Evolutionary conservation across 1,140 invertebrate species (phyloP), one percentile per base, ranked within the genome.

Genomic region (Drosophila takahashii): DNA sequence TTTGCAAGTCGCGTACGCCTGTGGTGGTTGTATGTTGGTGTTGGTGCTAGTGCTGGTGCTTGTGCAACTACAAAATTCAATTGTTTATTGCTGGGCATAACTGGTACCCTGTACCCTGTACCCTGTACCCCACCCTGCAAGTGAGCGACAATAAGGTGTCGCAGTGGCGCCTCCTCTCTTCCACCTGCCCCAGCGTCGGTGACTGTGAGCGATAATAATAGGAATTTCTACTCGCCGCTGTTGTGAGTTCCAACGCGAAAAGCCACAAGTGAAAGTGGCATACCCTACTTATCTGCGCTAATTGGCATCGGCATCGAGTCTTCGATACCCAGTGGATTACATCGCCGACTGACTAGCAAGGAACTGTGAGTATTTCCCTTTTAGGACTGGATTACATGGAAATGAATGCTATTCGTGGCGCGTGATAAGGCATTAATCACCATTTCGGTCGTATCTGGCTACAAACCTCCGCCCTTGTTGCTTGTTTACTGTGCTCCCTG

Each of bases 231-330:
- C 77, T 80, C 51, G 52, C 69, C 62, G 47, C 50, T 47, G 29
- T 51, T 64, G 61, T 79, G 81, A 75, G 75, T 86, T 79, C 44
- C 64, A 81, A 51, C 22, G 51, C 39, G 51, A 44, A 69, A 76
- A 77, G 57, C 69, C 54, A 59, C 59, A 65, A 83, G 83, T 87
- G 84, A 87, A 86, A 86, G 83, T 81, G 58, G 57, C 26, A 69
- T 27, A 27, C 60, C 26, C 42, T 66, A 27, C 44, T 41, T 51
- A 65, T 34, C 61, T 26, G 11, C 27, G 34, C 53, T 69, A 77
- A 59, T 42, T 66, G 51, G 45, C 44, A 73, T 48, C 48, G 51
- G 50, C 44, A 73, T 48, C 44, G 57, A 54, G 22, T 41, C 41
- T 47, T 37, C 13, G 16, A 54, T 62, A 29, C n/a, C 34, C 29